phyloP scores from a whole-genome alignment of 2,797 vertebrate species.

The Sandelia bainsii region DNA sequence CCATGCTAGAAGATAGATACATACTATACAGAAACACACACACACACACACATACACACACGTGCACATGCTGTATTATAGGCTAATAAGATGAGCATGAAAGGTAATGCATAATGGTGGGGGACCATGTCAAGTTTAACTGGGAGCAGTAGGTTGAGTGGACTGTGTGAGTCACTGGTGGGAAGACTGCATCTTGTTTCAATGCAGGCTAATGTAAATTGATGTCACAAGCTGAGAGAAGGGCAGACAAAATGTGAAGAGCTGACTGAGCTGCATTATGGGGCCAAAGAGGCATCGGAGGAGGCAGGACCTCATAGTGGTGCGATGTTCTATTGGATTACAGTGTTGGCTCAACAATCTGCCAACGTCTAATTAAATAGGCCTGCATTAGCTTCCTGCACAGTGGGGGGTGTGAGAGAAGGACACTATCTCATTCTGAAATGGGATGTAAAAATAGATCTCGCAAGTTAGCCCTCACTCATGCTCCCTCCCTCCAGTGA shows the following conservation, averaged over 20 bases:
- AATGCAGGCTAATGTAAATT: slow-evolving; percentile 80
- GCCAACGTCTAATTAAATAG: slow-evolving; percentile 87
- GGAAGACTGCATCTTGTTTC: slow-evolving; percentile 69
- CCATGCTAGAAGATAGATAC: slow-evolving; percentile 52
- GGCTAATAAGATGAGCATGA: slow-evolving; percentile 74
- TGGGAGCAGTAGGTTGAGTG: slow-evolving; percentile 56
- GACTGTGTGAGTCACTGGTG: slow-evolving; percentile 41
- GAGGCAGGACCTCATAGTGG: slow-evolving; percentile 77
- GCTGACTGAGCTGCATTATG: slow-evolving; percentile 79
- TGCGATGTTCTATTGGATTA: slow-evolving; percentile 84
- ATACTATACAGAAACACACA: slow-evolving; percentile 26
- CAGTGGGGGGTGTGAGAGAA: slow-evolving; percentile 72
- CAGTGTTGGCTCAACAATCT: slow-evolving; percentile 83
- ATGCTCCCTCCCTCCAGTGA: slow-evolving; percentile 45
- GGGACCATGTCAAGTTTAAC: slow-evolving; percentile 72
- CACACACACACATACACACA: slow-evolving; percentile 10
- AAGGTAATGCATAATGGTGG: slow-evolving; percentile 73
- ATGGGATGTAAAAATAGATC: slow-evolving; percentile 85
- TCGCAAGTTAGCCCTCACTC: slow-evolving; percentile 67
- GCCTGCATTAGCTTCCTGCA: slow-evolving; percentile 79
- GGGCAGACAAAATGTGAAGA: slow-evolving; percentile 75
- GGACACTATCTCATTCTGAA: slow-evolving; percentile 83
- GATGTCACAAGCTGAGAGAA: slow-evolving; percentile 79
- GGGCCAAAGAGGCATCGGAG: slow-evolving; percentile 73
- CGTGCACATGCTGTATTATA: slow-evolving; percentile 56